These are phyloP conservation scores for Macropodus opercularis DNA, from an alignment of 2,797 vertebrate species.

Conservation along the genomic window DNA sequence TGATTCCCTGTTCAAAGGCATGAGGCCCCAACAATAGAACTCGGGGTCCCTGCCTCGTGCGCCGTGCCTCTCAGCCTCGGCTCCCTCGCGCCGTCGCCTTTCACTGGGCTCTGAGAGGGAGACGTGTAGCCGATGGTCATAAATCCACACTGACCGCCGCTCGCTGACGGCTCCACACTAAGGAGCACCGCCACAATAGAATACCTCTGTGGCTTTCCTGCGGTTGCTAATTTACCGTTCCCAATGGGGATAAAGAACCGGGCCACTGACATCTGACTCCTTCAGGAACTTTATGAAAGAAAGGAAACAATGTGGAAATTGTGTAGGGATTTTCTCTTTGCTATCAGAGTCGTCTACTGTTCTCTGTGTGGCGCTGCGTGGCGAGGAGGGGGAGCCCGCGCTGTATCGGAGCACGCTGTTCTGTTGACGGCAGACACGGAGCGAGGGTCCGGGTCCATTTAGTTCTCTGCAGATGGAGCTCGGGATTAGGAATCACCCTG, in stretches of 20 bases:
- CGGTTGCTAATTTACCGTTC: constrained; percentile 78
- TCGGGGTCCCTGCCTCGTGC: constrained; percentile 83
- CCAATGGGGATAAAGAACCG: constrained; percentile 73
- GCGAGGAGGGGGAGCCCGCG: constrained; percentile 35
- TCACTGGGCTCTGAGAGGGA: constrained; percentile 68
- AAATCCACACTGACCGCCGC: constrained; percentile 81
- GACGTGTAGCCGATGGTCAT: constrained; percentile 77
- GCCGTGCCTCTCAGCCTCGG: constrained; percentile 65
- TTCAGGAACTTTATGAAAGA: constrained; percentile 79
- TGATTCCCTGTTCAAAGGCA: constrained; percentile 89
- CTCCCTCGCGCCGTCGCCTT: constrained; percentile 57
- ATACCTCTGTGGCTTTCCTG: constrained; percentile 76
- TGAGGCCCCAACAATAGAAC: constrained; percentile 82
- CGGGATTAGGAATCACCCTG: constrained; percentile 25
- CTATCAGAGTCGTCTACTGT: constrained; percentile 73
- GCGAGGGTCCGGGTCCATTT: constrained; percentile 72
- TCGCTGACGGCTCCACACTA: constrained; percentile 71
- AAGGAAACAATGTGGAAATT: constrained; percentile 83
- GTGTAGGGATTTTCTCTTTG: constrained; percentile 76
- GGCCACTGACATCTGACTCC: constrained; percentile 83
- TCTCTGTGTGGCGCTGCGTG: constrained; percentile 63
- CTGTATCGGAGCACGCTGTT: constrained; percentile 68
- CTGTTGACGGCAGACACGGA: constrained; percentile 66
- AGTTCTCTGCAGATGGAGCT: constrained; percentile 69
- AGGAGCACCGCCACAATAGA: constrained; percentile 65